Base-by-base conservation (phyloP, 2,797 vertebrate genomes). In the Galagoides demidoff region DNA sequence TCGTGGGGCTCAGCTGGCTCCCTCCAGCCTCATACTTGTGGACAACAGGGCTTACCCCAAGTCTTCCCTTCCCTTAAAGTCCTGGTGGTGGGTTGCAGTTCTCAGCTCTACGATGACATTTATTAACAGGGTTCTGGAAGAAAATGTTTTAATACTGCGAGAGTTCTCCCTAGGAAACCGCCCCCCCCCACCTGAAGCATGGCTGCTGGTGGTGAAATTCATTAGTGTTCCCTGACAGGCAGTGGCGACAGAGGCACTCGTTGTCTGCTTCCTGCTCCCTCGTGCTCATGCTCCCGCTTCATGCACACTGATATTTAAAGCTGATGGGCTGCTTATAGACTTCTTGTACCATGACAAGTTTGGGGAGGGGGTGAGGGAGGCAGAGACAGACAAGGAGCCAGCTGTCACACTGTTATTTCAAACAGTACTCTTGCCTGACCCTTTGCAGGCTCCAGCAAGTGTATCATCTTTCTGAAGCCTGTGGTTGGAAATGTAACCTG, bases 211-310 rank as follows among this genome's bases (percentile, higher is more conserved):
- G 96, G 97, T 98, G 98, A 98, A 98, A 98, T 98, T 99, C 98
- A 99, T 99, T 99, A 99, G 98, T 98, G 98, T 95, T 97, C 90
- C 96, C 98, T 99, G 98, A 98, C 98, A 99, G 98, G 98, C 97
- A 95, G 97, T 97, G 97, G 98, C 97, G 90, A 97, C 98, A 97
- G 97, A 98, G 98, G 95, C 92, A 82, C 81, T 96, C 83, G 95
- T 98, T 98, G 97, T 98, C 98, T 98, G 97, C 97, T 98, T 98
- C 98, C 97, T 93, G 95, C 97, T 98, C 97, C 95, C 97, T 98
- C 85, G 96, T 98, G 98, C 98, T 98, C 94, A 57, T 98, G 97
- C 98, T 98, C 97, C 97, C 95, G 97, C 98, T 98, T 98, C 98
- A 96, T 45, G 97, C 97, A 96, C 37, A 86, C 97, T 98, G 98